Conservation (phyloP, 2,113 vertebrate species). For the Circaetus gallicus region DNA sequence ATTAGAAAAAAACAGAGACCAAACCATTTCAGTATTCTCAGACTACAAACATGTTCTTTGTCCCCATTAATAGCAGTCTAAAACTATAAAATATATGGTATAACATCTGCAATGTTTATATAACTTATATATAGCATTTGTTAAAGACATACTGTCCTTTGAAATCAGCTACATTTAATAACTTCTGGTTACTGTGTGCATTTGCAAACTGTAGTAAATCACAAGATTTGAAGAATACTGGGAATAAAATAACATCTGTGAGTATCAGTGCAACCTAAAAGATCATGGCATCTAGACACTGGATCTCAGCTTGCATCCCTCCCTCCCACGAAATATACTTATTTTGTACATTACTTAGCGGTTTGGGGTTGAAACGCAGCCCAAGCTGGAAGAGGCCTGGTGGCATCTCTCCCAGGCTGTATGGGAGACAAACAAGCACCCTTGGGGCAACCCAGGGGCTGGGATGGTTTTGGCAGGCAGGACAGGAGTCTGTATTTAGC, state of each 20-base stretch:
- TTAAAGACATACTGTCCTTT: neutral
- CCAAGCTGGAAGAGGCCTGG: neutral
- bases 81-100: neutral
- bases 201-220: neutral
- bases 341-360: neutral
- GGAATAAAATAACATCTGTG: neutral
- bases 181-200: neutral
- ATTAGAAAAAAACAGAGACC: neutral
- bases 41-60: neutral
- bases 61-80: neutral
- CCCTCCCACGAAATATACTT: neutral
- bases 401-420: neutral
- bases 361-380: neutral
- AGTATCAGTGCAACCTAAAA: neutral
- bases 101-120: neutral
- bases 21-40: neutral
- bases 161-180: neutral
- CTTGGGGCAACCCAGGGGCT: neutral
- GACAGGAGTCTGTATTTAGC: neutral
- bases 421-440: neutral
- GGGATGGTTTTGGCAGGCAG: neutral
- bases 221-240: neutral
- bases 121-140: neutral
- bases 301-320: neutral
- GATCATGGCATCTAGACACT: neutral